Percentiles rank a stretch among this genome's conserved stretches.
Evolutionary conservation across 2,888 invertebrate genomes (phyloP).

Genomic region (Chloroclystis v-ata): DNA sequence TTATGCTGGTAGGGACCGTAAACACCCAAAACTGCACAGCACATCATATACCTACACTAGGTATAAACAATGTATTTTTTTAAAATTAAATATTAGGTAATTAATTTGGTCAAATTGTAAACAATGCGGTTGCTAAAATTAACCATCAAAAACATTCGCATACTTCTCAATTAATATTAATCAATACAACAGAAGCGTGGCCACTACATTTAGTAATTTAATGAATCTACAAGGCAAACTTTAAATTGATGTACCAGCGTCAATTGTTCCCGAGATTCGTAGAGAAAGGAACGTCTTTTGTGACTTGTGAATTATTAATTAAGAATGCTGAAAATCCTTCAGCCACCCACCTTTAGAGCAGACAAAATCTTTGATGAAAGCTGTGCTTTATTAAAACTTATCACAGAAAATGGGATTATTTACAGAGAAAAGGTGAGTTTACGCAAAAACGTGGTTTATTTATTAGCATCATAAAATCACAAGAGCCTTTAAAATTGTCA

Average conservation of each 20-base stretch:
- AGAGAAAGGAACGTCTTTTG: slow-evolving; percentile 10
- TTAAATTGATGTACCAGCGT: slow-evolving; percentile 25
- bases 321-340: slow-evolving; percentile 25
- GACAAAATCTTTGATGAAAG: slow-evolving; percentile 19
- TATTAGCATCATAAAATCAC: no score
- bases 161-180: slow-evolving; percentile 7
- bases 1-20: no score
- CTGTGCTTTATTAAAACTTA: slow-evolving; percentile 25
- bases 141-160: background rate
- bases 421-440: slow-evolving; percentile 20
- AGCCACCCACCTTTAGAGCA: slow-evolving; percentile 5
- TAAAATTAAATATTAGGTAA: no score
- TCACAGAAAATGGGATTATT: slow-evolving; percentile 24
- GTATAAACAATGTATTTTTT: no score
- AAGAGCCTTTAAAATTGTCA: background rate
- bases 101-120: no score
- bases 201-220: slow-evolving; percentile 3
- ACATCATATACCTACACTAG: no score
- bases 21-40: no score
- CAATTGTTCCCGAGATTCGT: slow-evolving; percentile 22
- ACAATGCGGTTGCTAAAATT: no score
- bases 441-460: no score
- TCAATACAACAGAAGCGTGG: slow-evolving; percentile 2
- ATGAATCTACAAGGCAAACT: slow-evolving; percentile 16
- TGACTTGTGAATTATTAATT: slow-evolving; percentile 3